Percentiles rank a stretch among this genome's conserved stretches.
phyloP scores from a whole-genome alignment of 1,140 invertebrate species.

The Nebria ingens region DNA sequence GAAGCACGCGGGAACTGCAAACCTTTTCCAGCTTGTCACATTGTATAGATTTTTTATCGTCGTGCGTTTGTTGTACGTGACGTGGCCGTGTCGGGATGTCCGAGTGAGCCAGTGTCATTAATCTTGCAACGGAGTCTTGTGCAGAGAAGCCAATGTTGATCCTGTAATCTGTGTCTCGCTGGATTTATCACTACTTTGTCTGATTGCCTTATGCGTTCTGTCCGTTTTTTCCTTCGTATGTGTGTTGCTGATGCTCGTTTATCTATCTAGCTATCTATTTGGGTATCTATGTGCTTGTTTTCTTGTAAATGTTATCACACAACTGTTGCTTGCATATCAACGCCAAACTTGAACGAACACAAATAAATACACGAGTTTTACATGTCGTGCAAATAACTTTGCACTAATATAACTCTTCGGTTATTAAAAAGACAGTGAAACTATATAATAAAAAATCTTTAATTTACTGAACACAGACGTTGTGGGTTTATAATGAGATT shows the following conservation, averaged over 20 bases:
- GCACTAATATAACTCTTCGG: no score
- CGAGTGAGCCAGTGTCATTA: conserved; percentile 26
- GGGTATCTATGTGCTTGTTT: neutral
- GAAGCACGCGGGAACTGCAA: neutral
- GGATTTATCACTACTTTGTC: conserved; percentile 31
- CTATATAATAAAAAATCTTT: no score
- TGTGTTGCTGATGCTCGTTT: neutral
- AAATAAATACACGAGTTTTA: no score
- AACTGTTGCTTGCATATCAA: conserved; percentile 4
- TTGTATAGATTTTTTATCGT: conserved; percentile 21
- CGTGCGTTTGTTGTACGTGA: conserved; percentile 25
- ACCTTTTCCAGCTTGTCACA: conserved; percentile 11
- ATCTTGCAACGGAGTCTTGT: conserved; percentile 25
- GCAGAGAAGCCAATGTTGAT: conserved; percentile 24
- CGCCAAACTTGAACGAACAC: no score
- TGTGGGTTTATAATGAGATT: no score
- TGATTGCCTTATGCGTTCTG: conserved; percentile 18
- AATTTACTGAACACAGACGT: no score
- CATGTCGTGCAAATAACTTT: no score
- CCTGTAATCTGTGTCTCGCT: conserved; percentile 30
- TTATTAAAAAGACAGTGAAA: no score
- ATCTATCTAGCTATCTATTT: neutral
- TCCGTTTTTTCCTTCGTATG: conserved; percentile 20
- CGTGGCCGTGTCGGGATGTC: conserved; percentile 28
- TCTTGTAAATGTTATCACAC: neutral